Percentiles rank a stretch among this genome's conserved stretches.
These are phyloP conservation scores for Drosophila kanekoi DNA, from an alignment of 2,888 invertebrate genomes.

Conservation along the genomic window DNA sequence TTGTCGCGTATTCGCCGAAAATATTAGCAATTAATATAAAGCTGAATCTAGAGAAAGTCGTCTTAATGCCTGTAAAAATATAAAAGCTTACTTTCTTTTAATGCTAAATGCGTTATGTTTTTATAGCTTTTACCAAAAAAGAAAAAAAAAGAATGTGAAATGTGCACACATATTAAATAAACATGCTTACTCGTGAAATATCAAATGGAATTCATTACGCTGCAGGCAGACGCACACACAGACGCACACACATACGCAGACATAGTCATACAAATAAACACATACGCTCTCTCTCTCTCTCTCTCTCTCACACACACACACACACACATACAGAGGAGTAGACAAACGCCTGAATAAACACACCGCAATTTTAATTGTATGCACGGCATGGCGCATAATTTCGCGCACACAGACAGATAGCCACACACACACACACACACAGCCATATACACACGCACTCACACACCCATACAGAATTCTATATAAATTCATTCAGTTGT, in stretches of 20 bases:
- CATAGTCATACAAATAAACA: conserved; percentile 4
- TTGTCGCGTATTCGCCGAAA: no score
- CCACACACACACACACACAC: conserved; percentile 2
- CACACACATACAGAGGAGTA: conserved; percentile 13
- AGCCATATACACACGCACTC: conserved; percentile 3
- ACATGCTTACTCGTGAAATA: conserved; percentile 13
- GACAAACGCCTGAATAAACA: conserved; percentile 56
- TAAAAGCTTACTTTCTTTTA: no score
- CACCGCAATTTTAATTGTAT: conserved; percentile 52
- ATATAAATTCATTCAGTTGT: conserved; percentile 27
- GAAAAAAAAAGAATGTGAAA: neutral
- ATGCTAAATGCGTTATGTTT: neutral
- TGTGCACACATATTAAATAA: conserved; percentile 1
- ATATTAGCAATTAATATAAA: no score
- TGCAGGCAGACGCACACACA: conserved; percentile 8
- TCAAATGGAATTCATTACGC: conserved; percentile 47
- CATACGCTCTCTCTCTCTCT: neutral
- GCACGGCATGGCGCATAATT: conserved; percentile 55
- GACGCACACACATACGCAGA: neutral
- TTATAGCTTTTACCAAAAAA: neutral
- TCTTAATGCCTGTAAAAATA: no score
- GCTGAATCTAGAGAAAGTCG: no score
- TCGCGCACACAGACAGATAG: conserved; percentile 23
- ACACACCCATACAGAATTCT: conserved; percentile 1
- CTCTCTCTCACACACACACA: neutral